Evolutionary conservation across 53 echinoderm and acorn worm genomes (phyloP).

Genomic region (Zoroaster sp.): DNA sequence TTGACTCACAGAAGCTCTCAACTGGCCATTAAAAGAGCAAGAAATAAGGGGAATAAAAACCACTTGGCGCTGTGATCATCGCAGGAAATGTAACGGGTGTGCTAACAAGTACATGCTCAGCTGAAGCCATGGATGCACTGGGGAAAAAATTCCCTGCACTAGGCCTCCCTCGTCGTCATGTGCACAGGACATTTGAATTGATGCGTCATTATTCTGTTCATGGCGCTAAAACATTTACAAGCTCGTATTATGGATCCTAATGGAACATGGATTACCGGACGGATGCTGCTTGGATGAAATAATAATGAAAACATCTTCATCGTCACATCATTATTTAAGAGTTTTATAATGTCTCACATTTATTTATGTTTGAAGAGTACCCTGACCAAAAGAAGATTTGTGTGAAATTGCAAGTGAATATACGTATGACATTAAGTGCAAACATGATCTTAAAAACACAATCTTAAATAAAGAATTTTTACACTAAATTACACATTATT

Average conservation of each 20-base stretch:
- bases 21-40: neutral
- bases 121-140: neutral
- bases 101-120: neutral
- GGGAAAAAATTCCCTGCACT: neutral
- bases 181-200: neutral
- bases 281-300: too few relatives aligned
- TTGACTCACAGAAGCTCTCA: constrained; percentile 16
- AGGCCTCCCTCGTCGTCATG: neutral
- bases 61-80: neutral
- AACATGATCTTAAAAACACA: too few relatives aligned
- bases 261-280: neutral
- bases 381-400: too few relatives aligned
- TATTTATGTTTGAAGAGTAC: too few relatives aligned
- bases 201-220: neutral
- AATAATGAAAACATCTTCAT: too few relatives aligned
- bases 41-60: neutral
- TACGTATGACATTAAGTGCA: too few relatives aligned
- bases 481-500: too few relatives aligned
- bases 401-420: too few relatives aligned
- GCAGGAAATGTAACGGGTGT: neutral
- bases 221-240: neutral
- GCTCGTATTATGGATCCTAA: constrained; percentile 4
- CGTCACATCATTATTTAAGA: too few relatives aligned
- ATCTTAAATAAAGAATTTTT: too few relatives aligned
- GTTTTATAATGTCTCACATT: too few relatives aligned